Base-by-base conservation (phyloP, 1,140 invertebrate genomes). In the Pentalonia nigronervosa region DNA sequence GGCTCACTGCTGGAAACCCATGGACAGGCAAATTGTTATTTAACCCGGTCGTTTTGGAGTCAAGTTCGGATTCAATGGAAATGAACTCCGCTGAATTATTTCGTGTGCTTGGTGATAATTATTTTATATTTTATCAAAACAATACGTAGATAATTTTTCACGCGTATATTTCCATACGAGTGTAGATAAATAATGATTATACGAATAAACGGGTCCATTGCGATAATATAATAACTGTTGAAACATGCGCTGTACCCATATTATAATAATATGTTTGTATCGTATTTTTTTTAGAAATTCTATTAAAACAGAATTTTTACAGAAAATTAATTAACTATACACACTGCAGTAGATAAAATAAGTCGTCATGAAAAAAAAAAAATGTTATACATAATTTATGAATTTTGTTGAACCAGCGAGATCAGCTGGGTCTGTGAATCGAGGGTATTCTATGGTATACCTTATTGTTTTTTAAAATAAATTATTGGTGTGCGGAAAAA, bases 11-110 rank as follows among this genome's bases (percentile, higher is more conserved):
- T 56, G 41, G 30, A n/a, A 67, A 67, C 41, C 36, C 53, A 60
- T 17, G 56, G 25, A 60, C 53, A 45, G 89, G 89, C 53, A 90
- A 89, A 89, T 89, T 89, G 88, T 56, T 89, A 90, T 90, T 90
- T 90, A 90, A 45, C 89, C 89, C 89, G 9, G 89, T 90, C 56
- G 53, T 60, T 89, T 60, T 60, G 89, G 41, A 67, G 45, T 67
- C 23, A 25, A 90, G 53, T 60, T 45, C 36, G 45, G 41, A 90
- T 60, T 90, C 45, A 67, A 41, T 90, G 56, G 60, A 90, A 45
- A 89, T 56, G 34, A 89, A 89, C 34, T 56, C 34, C 50, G 7
- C n/a, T 36, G n/a, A 56, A 56, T 89, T 89, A 89, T 89, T 56
- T 25, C 11, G 87, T 20, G 41, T 45, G 41, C 23, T 6, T 7